These are phyloP conservation scores for Holacanthus passer DNA, from an alignment of 2,113 vertebrate genomes.

Conservation along the genomic window DNA sequence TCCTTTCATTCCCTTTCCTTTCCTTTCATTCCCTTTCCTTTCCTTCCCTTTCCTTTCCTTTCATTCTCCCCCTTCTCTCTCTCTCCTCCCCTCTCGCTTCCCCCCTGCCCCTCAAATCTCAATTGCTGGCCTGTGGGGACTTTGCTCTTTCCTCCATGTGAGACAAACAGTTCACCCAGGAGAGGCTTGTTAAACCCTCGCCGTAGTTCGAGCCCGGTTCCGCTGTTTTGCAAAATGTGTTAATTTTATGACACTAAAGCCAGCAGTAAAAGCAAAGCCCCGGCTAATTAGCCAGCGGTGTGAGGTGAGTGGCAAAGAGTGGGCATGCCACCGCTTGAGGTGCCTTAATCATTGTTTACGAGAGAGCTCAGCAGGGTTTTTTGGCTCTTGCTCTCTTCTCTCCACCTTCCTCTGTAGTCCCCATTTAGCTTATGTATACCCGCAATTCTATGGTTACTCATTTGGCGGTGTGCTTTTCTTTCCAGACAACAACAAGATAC, in stretches of 20 bases:
- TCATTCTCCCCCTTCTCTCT: constrained; percentile 5
- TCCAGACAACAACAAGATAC: constrained; percentile 34
- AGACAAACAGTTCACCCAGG: constrained; percentile 72
- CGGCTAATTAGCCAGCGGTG: constrained; percentile 78
- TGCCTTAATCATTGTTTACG: constrained; percentile 83
- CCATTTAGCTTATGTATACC: constrained; percentile 46
- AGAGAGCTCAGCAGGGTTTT: constrained; percentile 72
- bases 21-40: constrained; percentile 27
- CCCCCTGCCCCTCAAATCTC: constrained; percentile 52
- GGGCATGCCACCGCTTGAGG: constrained; percentile 65
- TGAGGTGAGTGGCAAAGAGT: constrained; percentile 79
- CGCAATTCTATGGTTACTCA: constrained; percentile 34
- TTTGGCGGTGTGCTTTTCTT: constrained; percentile 25
- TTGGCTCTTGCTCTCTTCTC: constrained; percentile 63
- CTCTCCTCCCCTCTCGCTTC: neutral
- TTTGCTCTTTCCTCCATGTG: constrained; percentile 26
- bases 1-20: constrained; percentile 30
- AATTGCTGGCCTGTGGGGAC: constrained; percentile 69
- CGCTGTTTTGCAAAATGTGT: constrained; percentile 80
- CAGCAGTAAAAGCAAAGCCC: constrained; percentile 80
- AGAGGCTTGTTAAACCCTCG: constrained; percentile 78
- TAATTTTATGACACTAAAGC: constrained; percentile 83
- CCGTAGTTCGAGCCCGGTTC: constrained; percentile 69
- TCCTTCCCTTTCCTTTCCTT: constrained; percentile 41
- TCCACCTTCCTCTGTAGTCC: constrained; percentile 54